Conservation (phyloP, 2,113 vertebrate species). For the Pantherophis guttatus region DNA sequence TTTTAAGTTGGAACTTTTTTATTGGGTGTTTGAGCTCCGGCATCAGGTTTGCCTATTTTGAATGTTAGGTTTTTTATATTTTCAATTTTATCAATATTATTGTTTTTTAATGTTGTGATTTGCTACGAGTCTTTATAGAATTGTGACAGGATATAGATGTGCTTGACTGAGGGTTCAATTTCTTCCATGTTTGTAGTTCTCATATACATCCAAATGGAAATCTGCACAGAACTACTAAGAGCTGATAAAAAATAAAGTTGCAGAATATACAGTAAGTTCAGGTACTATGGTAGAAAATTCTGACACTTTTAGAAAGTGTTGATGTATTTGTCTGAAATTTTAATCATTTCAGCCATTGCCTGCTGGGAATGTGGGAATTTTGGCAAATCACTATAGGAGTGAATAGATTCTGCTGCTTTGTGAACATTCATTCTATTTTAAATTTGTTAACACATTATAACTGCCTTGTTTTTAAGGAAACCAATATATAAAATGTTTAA, state of each 20-base stretch:
- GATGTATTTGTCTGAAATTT: background rate
- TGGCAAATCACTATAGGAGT: background rate
- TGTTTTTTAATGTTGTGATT: background rate
- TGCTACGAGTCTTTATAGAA: background rate
- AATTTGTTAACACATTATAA: background rate
- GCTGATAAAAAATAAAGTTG: background rate
- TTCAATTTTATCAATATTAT: background rate
- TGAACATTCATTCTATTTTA: background rate
- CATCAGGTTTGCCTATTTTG: background rate
- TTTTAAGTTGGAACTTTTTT: background rate
- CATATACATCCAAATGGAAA: background rate
- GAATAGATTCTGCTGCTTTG: background rate
- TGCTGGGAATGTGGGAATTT: background rate
- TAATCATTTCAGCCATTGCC: background rate
- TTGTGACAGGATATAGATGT: background rate
- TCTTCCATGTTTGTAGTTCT: background rate
- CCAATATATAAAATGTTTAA: background rate
- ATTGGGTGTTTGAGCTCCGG: background rate
- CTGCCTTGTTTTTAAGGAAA: background rate
- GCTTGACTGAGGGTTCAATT: background rate
- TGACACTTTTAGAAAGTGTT: background rate
- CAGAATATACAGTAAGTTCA: background rate
- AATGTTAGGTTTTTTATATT: background rate
- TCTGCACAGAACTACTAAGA: background rate
- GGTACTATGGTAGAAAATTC: background rate